Conservation (phyloP, 2,888 invertebrate genomes). For the Coenonympha glycerion region DNA sequence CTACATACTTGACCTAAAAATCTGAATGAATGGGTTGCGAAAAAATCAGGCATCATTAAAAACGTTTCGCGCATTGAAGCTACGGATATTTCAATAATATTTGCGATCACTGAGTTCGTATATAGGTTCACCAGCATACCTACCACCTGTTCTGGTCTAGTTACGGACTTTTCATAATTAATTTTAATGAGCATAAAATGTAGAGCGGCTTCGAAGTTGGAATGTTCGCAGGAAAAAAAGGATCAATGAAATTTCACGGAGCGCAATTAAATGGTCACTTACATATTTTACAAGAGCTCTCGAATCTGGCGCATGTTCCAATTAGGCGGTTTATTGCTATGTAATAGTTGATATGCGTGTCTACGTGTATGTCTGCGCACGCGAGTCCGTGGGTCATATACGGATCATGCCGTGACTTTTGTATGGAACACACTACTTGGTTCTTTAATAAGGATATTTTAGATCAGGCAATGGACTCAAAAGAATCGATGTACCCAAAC, state of each 20-base stretch:
- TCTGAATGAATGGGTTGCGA: no score
- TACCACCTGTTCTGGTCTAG: background rate
- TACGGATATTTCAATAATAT: no score
- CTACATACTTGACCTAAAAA: no score
- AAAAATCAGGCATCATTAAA: no score
- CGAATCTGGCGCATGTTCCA: conserved; percentile 59
- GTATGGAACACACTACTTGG: conserved; percentile 34
- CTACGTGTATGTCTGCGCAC: conserved; percentile 60
- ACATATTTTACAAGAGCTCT: conserved; percentile 36
- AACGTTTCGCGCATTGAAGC: no score
- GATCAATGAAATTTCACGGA: conserved; percentile 16
- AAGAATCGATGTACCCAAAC: no score
- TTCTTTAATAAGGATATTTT: conserved; percentile 16
- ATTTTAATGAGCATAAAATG: conserved; percentile 3
- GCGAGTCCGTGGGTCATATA: conserved; percentile 53
- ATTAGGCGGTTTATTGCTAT: conserved; percentile 62
- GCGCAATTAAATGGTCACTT: conserved; percentile 47
- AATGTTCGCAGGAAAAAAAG: background rate
- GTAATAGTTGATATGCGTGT: conserved; percentile 63
- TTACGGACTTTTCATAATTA: conserved; percentile 3
- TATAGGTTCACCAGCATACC: background rate
- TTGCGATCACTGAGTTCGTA: background rate
- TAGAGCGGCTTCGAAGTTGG: background rate
- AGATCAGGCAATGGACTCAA: no score
- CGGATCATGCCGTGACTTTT: conserved; percentile 52